Percentiles rank a stretch among this genome's conserved stretches.
These are phyloP conservation scores for Neogobius melanostomus DNA, from an alignment of 2,113 vertebrate species.

Conservation along the genomic window DNA sequence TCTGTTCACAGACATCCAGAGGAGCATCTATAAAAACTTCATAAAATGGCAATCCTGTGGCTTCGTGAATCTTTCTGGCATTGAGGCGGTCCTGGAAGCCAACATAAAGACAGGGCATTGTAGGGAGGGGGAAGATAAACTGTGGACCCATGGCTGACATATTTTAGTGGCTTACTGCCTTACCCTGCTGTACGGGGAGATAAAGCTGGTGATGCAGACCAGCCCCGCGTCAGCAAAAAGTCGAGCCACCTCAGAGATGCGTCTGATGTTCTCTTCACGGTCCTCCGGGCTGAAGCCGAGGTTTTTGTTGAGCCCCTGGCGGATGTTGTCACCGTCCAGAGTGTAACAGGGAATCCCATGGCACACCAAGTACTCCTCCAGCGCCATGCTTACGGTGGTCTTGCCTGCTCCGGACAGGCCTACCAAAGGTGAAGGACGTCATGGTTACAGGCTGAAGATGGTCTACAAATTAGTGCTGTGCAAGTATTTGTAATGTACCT, in stretches of 20 bases:
- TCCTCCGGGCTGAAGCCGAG: constrained; percentile 95
- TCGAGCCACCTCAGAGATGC: constrained; percentile 95
- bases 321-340: constrained; percentile 96
- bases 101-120: background rate
- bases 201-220: constrained; percentile 96
- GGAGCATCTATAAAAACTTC: constrained; percentile 98
- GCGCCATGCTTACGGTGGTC: constrained; percentile 97
- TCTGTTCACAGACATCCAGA: constrained; percentile 93
- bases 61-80: constrained; percentile 92
- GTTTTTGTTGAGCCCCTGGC: constrained; percentile 96
- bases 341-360: constrained; percentile 98
- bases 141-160: background rate
- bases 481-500: constrained; percentile 73
- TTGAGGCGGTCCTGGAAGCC: constrained; percentile 90
- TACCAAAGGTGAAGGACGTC: constrained; percentile 43
- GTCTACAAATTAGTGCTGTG: background rate
- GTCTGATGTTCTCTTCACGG: constrained; percentile 94
- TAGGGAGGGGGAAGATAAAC: background rate
- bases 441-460: background rate
- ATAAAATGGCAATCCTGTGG: constrained; percentile 92
- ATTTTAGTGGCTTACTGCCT: constrained; percentile 34
- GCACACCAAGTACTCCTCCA: constrained; percentile 96
- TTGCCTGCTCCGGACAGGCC: constrained; percentile 95
- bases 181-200: constrained; percentile 94
- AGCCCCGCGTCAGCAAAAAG: constrained; percentile 96